Evolutionary conservation across 1,140 invertebrate genomes (phyloP).

Genomic region (Ceratina japonica): DNA sequence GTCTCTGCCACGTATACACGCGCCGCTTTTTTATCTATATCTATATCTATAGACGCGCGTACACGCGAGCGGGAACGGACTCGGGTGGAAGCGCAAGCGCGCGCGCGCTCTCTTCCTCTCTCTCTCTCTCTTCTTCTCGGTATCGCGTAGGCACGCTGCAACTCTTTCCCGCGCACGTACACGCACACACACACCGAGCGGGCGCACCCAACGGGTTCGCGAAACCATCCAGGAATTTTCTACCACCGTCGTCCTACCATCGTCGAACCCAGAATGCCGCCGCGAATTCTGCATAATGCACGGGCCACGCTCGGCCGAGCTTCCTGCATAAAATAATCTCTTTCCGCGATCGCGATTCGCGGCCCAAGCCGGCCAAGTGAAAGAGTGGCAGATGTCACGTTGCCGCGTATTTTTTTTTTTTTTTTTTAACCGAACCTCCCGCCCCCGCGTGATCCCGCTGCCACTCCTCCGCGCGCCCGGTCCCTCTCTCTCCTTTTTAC

Average conservation of each 20-base stretch:
- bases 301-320: constrained; percentile 61
- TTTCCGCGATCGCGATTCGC: constrained; percentile 68
- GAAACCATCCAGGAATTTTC: constrained; percentile 46
- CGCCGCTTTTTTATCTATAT: constrained; percentile 25
- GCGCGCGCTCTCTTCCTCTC: background rate
- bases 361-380: constrained; percentile 57
- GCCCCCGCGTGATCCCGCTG: background rate
- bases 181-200: too few species aligned
- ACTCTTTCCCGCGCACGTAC: background rate
- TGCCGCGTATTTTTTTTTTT: constrained; percentile 57
- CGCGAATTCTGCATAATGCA: constrained; percentile 72
- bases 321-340: constrained; percentile 74
- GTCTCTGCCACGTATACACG: background rate
- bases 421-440: background rate
- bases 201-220: constrained; percentile 27
- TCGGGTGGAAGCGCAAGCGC: background rate
- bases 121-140: too few species aligned
- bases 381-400: constrained; percentile 68
- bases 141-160: too few species aligned
- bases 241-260: constrained; percentile 44
- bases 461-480: background rate
- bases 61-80: too few species aligned
- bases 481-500: constrained; percentile 21
- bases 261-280: constrained; percentile 44
- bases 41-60: background rate